Percentiles rank a stretch among this genome's conserved stretches.
Conservation (phyloP, 1,140 invertebrate species). For the Drosophila sulfurigaster region DNA sequence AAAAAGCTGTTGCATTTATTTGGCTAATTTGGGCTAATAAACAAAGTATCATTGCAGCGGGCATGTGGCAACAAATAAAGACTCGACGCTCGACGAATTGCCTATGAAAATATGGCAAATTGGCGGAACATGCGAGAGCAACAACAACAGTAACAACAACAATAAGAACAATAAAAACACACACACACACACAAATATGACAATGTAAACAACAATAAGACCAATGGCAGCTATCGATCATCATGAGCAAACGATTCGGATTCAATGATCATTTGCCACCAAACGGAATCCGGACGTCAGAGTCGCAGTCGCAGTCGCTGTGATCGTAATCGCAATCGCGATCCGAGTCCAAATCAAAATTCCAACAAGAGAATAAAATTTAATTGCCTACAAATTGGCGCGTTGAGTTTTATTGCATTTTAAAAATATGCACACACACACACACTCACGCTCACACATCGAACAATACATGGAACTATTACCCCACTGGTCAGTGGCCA, state of each 20-base stretch:
- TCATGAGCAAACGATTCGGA: conserved; percentile 5
- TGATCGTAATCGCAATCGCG: conserved; percentile 4
- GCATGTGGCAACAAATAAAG: conserved; percentile 75
- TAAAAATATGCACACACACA: conserved; percentile 46
- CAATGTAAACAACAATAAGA: conserved; percentile 78
- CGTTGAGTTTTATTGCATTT: conserved; percentile 78
- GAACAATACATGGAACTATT: not conserved
- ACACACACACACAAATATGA: conserved; percentile 63
- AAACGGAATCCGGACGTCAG: conserved; percentile 41
- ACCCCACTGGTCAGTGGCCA: not conserved
- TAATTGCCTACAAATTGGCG: conserved; percentile 82
- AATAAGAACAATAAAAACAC: conserved; percentile 59
- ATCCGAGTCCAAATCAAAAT: conserved; percentile 52
- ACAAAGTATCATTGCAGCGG: conserved; percentile 72
- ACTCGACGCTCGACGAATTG: conserved; percentile 2
- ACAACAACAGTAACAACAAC: conserved; percentile 37
- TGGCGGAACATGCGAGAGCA: conserved; percentile 9
- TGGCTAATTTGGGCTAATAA: conserved; percentile 75
- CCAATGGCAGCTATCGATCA: conserved; percentile 41
- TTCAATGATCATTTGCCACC: conserved; percentile 38
- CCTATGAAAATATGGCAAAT: conserved; percentile 38
- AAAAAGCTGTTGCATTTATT: conserved; percentile 73
- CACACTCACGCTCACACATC: not conserved
- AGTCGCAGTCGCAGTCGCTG: conserved; percentile 11
- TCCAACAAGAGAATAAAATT: conserved; percentile 66